These are phyloP conservation scores for Sinodicranocentrus sp. DNA, from an alignment of 2,888 invertebrate species.

Conservation along the genomic window DNA sequence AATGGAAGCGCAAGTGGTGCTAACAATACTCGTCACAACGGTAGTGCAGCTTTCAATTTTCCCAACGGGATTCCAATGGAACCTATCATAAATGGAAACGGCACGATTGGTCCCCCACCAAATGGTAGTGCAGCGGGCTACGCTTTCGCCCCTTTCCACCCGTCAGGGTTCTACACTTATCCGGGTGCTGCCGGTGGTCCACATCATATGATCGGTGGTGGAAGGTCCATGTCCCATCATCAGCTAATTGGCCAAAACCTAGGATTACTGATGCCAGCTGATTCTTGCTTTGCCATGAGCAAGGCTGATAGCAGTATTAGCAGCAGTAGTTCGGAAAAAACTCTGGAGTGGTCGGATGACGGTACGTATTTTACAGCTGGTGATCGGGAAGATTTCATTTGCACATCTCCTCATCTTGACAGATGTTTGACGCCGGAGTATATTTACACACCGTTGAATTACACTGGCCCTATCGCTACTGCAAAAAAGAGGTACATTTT, in stretches of 20 bases:
- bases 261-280: slow-evolving; percentile 52
- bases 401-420: background rate
- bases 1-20: background rate
- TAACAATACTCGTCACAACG: background rate
- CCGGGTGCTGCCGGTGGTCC: slow-evolving; percentile 12
- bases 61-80: slow-evolving; percentile 9
- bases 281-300: slow-evolving; percentile 34
- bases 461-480: background rate
- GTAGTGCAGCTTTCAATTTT: background rate
- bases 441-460: slow-evolving; percentile 26
- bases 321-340: slow-evolving; percentile 57
- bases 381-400: slow-evolving; percentile 47
- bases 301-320: slow-evolving; percentile 62
- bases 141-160: slow-evolving; percentile 38
- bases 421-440: slow-evolving; percentile 54
- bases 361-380: slow-evolving; percentile 11
- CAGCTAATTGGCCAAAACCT: slow-evolving; percentile 39
- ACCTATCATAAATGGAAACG: slow-evolving; percentile 14
- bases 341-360: slow-evolving; percentile 62
- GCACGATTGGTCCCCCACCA: background rate
- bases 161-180: slow-evolving; percentile 43
- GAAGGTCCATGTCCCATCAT: slow-evolving; percentile 46
- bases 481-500: slow-evolving; percentile 54
- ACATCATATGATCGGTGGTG: slow-evolving; percentile 14
- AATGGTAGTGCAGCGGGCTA: slow-evolving; percentile 18